A percentile compares a stretch with the other conserved stretches of the same genome.
phyloP scores from a whole-genome alignment of 2,888 invertebrate species.

The Xestia c-nigrum region DNA sequence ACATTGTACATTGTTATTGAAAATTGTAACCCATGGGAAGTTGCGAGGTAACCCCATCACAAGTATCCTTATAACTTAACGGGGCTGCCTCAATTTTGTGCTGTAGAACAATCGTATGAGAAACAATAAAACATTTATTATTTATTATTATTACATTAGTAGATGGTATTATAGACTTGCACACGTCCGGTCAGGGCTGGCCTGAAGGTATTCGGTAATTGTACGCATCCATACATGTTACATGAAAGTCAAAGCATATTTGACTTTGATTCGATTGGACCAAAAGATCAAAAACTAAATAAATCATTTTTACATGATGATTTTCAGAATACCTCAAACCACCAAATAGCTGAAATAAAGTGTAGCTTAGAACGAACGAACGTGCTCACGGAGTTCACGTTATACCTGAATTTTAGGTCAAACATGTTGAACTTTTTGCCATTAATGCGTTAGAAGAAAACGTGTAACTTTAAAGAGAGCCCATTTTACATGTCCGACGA shows the following conservation, averaged over 20 bases:
- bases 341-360: background rate
- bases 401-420: background rate
- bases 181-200: slow-evolving; percentile 44
- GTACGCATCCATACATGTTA: background rate
- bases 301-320: background rate
- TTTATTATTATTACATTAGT: slow-evolving; percentile 18
- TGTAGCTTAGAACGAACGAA: no score
- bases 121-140: no score
- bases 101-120: no score
- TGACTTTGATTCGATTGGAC: background rate
- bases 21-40: no score
- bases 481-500: background rate
- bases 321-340: background rate
- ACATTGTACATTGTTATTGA: no score
- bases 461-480: background rate
- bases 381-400: background rate
- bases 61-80: no score
- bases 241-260: background rate
- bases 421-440: background rate
- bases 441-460: background rate
- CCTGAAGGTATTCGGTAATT: background rate
- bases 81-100: no score
- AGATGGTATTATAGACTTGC: slow-evolving; percentile 20
- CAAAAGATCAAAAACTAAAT: background rate
- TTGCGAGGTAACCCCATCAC: no score